phyloP scores from a whole-genome alignment of 2,797 vertebrate genomes.

The Tragelaphus eurycerus region DNA sequence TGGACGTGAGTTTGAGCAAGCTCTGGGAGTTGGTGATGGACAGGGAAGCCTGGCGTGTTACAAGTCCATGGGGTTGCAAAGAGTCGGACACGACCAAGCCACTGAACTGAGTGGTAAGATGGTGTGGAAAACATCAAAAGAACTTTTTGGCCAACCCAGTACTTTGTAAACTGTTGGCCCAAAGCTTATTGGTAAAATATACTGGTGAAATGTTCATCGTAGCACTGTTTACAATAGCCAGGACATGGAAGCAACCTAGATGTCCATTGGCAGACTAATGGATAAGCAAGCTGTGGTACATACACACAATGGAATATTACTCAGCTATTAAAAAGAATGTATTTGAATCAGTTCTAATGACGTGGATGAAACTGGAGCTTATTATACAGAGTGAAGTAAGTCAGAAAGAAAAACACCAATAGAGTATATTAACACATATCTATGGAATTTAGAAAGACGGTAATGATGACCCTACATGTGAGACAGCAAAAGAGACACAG shows the following conservation, averaged over 20 bases:
- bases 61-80: not conserved
- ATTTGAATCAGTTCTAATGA: not conserved
- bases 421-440: not conserved
- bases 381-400: not conserved
- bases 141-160: not conserved
- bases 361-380: not conserved
- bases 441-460: not conserved
- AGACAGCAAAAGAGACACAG: not conserved
- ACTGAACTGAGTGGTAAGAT: not conserved
- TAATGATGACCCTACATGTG: not conserved
- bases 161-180: not conserved
- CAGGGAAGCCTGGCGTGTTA: not conserved
- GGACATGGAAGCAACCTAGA: not conserved
- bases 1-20: not conserved
- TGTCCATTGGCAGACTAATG: not conserved
- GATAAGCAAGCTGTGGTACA: not conserved
- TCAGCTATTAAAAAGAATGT: not conserved
- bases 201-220: not conserved
- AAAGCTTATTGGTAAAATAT: not conserved
- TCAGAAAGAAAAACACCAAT: not conserved
- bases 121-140: not conserved
- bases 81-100: not conserved
- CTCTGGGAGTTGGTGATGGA: not conserved
- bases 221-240: not conserved
- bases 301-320: not conserved